Evolutionary conservation across 2,888 invertebrate genomes (phyloP), one percentile per base, ranked within the genome.

Genomic region (Empis stercorea): DNA sequence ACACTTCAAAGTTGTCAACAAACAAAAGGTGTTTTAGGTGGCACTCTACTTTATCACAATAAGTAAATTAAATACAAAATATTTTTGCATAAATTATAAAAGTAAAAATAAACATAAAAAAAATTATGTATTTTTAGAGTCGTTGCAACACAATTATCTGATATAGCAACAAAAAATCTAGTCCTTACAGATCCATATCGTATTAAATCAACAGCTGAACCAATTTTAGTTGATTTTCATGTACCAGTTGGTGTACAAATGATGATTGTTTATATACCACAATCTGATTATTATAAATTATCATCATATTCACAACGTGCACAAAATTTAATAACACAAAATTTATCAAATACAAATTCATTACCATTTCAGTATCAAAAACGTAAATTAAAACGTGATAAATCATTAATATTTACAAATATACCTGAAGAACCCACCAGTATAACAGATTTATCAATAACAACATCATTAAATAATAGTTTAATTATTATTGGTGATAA

Each of bases 11-110:
- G 83, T 55, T 89, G 88, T 61, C 84, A 88, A 63, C 80, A 81
- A 61, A 80, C 79, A 46, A 77, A 76, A 55, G 84, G 86, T 30
- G 84, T 92, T 32, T 70, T 91, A 39, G 92, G 89, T 7, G 94
- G 94, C 45, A 78, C 83, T 45, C 75, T 94, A 48, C 75, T 93
- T 50, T 91, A 87, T 61, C 88, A 91, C 64, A 92, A 89, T 65
- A 89, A 87, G 91, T 91, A 69, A 71, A 74, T 63, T 11, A 46
- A 30, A 48, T 30, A 32, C n/a, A 13, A 34, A 34, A 30, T 5
- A 13, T 39, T 38, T 27, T 5, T n/a, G 11, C 10, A n/a, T 34
- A n/a, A n/a, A n/a, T n/a, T n/a, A n/a, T n/a, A n/a, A n/a, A n/a
- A n/a, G n/a, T 34, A 34, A n/a, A 34, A 13, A 10, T 34, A 34